Evolutionary conservation across 2,888 invertebrate species (phyloP), one percentile per base, ranked within the genome.

Genomic region (Harpalus rufipes): DNA sequence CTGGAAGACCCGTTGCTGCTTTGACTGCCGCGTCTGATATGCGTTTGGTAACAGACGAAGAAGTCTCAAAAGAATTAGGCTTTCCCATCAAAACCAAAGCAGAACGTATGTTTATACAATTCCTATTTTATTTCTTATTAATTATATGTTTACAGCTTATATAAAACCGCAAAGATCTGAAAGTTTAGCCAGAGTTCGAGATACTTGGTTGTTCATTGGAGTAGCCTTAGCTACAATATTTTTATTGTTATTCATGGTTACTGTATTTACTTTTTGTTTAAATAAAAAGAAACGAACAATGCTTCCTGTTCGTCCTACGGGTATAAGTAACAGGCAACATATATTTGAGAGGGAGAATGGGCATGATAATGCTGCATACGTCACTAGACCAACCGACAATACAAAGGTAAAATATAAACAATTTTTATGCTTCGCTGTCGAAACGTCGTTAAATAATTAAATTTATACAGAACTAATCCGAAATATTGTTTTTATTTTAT

Each of bases 11-110:
- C 0, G 96, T 97, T 0, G 93, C 96, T 16, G 97, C 97, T 0
- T 93, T 94, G 1, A 95, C 95, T 1, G 97, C 97, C 0, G 96
- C 96, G 1, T 93, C 94, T 86, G 97, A 97, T 88, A 97, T 97
- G 96, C 92, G 94, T 85, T 92, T 96, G n/a, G 94, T 97, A 3
- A 93, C 95, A 5, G 95, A 96, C 82, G 94, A 94, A 51, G 97
- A 97, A 90, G 96, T 96, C 0, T 94, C 94, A 0, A 92, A 93
- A 25, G 95, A 96, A 87, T 91, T 97, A 79, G 96, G 96, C 5
- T 95, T 95, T 86, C 94, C 95, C 0, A 94, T 96, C 74, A 93
- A 95, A 78, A 95, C 96, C 87, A 97, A 96, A 91, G 96, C 97
- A 85, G 96, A 97, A 92, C 97, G 97, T 97, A 92, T 94, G 68